phyloP scores from a whole-genome alignment of 2,113 vertebrate genomes.

The Ibidorhyncha struthersii region DNA sequence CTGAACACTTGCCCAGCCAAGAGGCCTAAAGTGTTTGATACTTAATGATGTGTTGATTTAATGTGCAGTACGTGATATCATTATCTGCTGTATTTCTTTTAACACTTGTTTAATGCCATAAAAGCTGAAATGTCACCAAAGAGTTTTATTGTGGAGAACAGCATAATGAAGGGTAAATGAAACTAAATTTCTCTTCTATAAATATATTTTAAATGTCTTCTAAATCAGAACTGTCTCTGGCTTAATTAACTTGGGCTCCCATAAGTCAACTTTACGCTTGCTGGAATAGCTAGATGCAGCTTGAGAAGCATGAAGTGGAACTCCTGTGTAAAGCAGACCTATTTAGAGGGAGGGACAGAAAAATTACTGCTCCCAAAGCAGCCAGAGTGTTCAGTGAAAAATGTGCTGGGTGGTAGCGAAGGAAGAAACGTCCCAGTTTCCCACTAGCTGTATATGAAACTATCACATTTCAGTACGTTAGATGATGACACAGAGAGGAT shows the following conservation, averaged over 20 bases:
- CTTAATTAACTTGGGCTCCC: constrained; percentile 5
- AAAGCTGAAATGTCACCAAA: background rate
- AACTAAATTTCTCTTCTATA: background rate
- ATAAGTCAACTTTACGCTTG: background rate
- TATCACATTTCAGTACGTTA: background rate
- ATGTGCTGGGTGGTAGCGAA: background rate
- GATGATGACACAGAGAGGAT: background rate
- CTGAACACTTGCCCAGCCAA: background rate
- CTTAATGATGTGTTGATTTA: background rate
- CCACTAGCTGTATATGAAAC: background rate
- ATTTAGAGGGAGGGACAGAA: background rate
- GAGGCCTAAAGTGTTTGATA: background rate
- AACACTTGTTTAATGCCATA: background rate
- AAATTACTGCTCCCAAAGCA: background rate
- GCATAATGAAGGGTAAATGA: background rate
- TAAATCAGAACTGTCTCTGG: background rate
- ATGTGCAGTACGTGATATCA: background rate
- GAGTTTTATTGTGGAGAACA: background rate
- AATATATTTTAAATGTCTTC: background rate
- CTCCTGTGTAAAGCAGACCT: background rate
- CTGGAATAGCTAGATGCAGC: background rate
- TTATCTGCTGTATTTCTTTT: background rate
- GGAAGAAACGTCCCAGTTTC: background rate
- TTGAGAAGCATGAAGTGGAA: background rate
- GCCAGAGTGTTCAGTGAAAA: background rate